Conservation (phyloP, 2,113 vertebrate species). For the Felis catus region F.catus_Fca126_mat1.0 CM031417.1:52232001-52232500, state of each 20-base stretch:
- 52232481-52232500: too few relatives aligned
- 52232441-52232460: too few relatives aligned
- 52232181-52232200: neutral
- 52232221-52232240: neutral
- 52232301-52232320: neutral
- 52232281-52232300: constrained; percentile 1
- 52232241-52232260: neutral
- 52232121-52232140: neutral
- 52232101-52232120: neutral
- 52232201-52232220: neutral
- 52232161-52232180: neutral
- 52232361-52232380: too few relatives aligned
- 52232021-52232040: constrained; percentile 2
- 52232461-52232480: too few relatives aligned
- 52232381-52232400: too few relatives aligned
- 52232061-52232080: neutral
- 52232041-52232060: neutral
- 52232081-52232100: neutral
- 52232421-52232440: too few relatives aligned
- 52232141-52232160: neutral
- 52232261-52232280: neutral
- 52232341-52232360: neutral
- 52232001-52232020: neutral
- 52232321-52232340: constrained; percentile 39
- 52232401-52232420: too few relatives aligned